Evolutionary conservation across 92 coral and sea anemone genomes (phyloP).

Genomic region (Bergia puertoricense): DNA sequence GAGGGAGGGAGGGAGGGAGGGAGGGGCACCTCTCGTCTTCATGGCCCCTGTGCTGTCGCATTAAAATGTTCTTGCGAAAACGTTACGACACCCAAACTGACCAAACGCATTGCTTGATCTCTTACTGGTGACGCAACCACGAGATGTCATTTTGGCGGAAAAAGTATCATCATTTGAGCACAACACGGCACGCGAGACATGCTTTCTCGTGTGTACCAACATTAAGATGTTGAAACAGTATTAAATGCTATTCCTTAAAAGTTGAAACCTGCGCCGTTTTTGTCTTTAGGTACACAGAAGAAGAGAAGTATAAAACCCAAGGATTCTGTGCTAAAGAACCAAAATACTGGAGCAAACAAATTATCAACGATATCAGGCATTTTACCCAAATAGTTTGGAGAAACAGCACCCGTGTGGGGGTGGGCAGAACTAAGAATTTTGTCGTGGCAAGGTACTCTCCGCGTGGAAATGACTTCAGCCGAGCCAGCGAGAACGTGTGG

Average conservation of each 20-base stretch:
- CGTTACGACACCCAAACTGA: no score
- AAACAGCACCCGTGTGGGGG: conserved; percentile 46
- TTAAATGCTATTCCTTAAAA: background rate
- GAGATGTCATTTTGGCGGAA: no score
- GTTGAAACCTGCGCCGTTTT: background rate
- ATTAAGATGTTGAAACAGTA: no score
- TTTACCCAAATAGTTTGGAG: conserved; percentile 35
- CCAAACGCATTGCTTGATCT: no score
- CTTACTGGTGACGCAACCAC: no score
- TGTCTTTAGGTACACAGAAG: conserved; percentile 25
- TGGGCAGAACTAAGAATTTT: conserved; percentile 39
- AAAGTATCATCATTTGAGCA: no score
- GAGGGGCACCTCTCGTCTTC: no score
- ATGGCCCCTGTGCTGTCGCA: no score
- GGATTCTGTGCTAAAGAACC: conserved; percentile 15
- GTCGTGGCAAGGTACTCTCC: conserved; percentile 37
- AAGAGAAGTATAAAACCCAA: background rate
- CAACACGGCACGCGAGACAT: no score
- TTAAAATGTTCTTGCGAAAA: no score
- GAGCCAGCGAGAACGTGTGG: conserved; percentile 25
- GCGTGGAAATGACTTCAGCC: conserved; percentile 34
- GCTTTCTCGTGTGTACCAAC: no score
- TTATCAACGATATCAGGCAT: conserved; percentile 1
- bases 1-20: no score
- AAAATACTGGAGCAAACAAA: background rate